Evolutionary conservation across 2,888 invertebrate species (phyloP).

Genomic region (Diplolepis rosae): DNA sequence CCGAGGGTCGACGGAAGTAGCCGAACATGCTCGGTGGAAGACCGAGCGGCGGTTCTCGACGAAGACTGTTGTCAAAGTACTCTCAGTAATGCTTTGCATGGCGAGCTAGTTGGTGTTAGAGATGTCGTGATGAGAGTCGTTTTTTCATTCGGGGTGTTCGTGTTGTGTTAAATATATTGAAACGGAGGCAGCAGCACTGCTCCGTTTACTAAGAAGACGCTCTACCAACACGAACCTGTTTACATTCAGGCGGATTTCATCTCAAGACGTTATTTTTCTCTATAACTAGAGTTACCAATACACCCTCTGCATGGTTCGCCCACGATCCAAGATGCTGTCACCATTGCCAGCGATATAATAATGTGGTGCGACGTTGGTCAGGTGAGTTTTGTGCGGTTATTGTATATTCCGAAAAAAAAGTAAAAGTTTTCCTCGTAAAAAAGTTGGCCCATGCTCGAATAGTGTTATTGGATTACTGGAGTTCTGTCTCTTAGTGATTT

Average conservation of each 20-base stretch:
- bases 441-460: neutral
- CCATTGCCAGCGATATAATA: conserved; percentile 72
- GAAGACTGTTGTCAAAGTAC: conserved; percentile 70
- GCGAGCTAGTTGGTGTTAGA: conserved; percentile 61
- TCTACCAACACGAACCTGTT: conserved; percentile 16
- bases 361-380: conserved; percentile 74
- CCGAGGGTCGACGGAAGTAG: conserved; percentile 70
- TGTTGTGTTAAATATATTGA: conserved; percentile 14
- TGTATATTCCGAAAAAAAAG: conserved; percentile 17
- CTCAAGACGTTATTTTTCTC: conserved; percentile 35
- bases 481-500: neutral
- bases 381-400: conserved; percentile 63
- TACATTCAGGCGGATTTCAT: conserved; percentile 23
- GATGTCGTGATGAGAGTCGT: neutral
- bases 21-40: conserved; percentile 70
- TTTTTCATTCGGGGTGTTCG: conserved; percentile 17
- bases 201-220: neutral
- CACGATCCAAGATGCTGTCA: conserved; percentile 71
- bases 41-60: conserved; percentile 61
- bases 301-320: conserved; percentile 63
- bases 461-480: neutral
- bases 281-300: conserved; percentile 41
- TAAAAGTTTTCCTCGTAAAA: neutral
- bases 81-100: conserved; percentile 73
- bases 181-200: neutral